Evolutionary conservation across 2,888 invertebrate species (phyloP), one percentile per base, ranked within the genome.

Genomic region (Caenorhabditis plicata): DNA sequence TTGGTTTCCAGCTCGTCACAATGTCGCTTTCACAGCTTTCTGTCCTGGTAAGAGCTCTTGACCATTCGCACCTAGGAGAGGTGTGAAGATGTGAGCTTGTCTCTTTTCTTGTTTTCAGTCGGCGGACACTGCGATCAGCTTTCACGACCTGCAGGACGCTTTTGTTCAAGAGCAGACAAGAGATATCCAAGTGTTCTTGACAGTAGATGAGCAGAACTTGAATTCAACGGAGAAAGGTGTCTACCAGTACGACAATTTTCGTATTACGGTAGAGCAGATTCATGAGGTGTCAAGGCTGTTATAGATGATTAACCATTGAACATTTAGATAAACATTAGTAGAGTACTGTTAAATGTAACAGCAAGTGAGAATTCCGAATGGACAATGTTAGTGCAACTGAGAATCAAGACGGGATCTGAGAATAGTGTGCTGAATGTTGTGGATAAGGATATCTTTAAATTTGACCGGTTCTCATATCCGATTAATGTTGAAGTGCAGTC

Each of bases 381-480:
- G 60, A 27, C 46, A 15, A 53, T 67, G 32, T 54, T 67, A 22
- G 63, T 56, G 17, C 67, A 67, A 41, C 43, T 67, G 38, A 41
- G 67, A 48, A 57, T 67, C 31, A 62, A 60, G 33, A 60, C 63
- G 4, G 67, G 63, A 15, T 31, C 19, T 19, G 38, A 27, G 22
- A 17, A 38, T 17, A 26, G 22, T 26, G 32, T 52, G 27, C 35
- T 53, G 40, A 58, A 54, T 29, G 63, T 67, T 13, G 63, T 63
- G 17, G 67, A 63, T 36, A 52, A 53, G 36, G 64, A 64, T 35
- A 54, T 64, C 5, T 58, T 55, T 45, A 52, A 60, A 15, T 68
- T 64, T 36, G 49, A 49, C 31, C 23, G 45, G 2, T 49, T 54
- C 27, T 32, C 43, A n/a, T 36, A 40, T 19, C 60, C 61, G 0